Percentiles rank a stretch among this genome's conserved stretches.
Conservation (phyloP, 2,888 invertebrate genomes). For the Buathra laborator region DNA sequence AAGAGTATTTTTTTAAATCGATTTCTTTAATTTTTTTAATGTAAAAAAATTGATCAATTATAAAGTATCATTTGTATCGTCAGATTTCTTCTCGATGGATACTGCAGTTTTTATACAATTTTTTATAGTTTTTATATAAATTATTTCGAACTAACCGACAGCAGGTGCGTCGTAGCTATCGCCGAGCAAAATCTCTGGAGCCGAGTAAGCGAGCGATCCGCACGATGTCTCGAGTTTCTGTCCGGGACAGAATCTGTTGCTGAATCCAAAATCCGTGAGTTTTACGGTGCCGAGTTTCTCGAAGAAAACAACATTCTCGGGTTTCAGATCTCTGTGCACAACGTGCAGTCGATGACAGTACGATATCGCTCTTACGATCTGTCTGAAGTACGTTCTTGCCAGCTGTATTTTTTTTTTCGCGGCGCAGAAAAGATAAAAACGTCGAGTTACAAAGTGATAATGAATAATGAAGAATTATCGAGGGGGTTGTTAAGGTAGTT, state of each 20-base stretch:
- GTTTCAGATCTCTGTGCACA: conserved; percentile 97
- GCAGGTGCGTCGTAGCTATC: conserved; percentile 99
- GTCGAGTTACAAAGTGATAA: conserved; percentile 3
- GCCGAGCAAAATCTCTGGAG: conserved; percentile 99
- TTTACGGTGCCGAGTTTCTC: conserved; percentile 98
- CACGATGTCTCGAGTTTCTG: conserved; percentile 99
- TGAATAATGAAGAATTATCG: neutral
- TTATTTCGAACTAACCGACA: conserved; percentile 90
- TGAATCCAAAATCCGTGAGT: conserved; percentile 99
- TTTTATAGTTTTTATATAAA: neutral
- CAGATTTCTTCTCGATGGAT: neutral
- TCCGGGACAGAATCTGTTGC: conserved; percentile 98
- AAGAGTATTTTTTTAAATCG: too few relatives aligned
- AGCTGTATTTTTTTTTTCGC: conserved; percentile 85
- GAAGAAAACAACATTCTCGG: conserved; percentile 99
- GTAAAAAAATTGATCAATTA: neutral
- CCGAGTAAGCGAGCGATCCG: conserved; percentile 99
- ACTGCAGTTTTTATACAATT: neutral
- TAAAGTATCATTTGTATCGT: neutral
- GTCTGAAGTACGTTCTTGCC: conserved; percentile 96
- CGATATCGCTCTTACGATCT: conserved; percentile 99
- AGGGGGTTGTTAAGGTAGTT: neutral
- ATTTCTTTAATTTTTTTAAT: neutral
- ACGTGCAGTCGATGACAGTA: conserved; percentile 98
- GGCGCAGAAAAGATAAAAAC: conserved; percentile 73